phyloP scores from a whole-genome alignment of 1,140 invertebrate species.

The Papilio polyxenes region DNA sequence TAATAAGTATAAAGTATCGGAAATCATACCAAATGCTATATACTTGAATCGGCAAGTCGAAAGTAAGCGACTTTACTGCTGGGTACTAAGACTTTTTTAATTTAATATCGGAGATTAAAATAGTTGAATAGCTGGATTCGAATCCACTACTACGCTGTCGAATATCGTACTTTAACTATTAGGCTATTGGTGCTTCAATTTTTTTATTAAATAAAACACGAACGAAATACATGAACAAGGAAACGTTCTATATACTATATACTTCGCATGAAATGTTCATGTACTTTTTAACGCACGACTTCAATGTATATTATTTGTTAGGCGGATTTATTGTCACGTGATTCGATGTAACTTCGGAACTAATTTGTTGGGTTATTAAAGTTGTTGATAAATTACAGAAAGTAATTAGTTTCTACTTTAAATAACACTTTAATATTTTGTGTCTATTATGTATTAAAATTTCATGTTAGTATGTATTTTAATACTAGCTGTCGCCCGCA shows the following conservation, averaged over 20 bases:
- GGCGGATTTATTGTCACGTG: background rate
- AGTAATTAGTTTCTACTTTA: conserved; percentile 4
- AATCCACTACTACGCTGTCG: background rate
- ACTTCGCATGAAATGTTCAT: background rate
- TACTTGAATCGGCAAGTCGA: background rate
- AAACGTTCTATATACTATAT: conserved; percentile 21
- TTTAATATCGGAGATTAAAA: too few relatives aligned
- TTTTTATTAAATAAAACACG: background rate
- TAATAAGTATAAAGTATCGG: background rate
- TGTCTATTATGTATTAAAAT: too few relatives aligned
- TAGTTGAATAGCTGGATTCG: too few relatives aligned
- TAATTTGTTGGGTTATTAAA: conserved; percentile 6
- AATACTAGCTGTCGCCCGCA: background rate
- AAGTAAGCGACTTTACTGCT: background rate
- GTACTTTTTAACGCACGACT: background rate
- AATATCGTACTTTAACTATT: background rate
- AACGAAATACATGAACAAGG: conserved; percentile 1
- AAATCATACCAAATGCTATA: background rate
- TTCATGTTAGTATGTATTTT: too few relatives aligned
- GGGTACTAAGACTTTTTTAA: too few relatives aligned
- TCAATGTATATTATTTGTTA: conserved; percentile 9
- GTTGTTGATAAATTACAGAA: background rate
- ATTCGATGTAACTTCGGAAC: background rate
- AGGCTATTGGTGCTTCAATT: background rate
- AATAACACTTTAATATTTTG: too few relatives aligned